Evolutionary conservation across 2,113 vertebrate species (phyloP).

Genomic region (Sitta europaea): DNA sequence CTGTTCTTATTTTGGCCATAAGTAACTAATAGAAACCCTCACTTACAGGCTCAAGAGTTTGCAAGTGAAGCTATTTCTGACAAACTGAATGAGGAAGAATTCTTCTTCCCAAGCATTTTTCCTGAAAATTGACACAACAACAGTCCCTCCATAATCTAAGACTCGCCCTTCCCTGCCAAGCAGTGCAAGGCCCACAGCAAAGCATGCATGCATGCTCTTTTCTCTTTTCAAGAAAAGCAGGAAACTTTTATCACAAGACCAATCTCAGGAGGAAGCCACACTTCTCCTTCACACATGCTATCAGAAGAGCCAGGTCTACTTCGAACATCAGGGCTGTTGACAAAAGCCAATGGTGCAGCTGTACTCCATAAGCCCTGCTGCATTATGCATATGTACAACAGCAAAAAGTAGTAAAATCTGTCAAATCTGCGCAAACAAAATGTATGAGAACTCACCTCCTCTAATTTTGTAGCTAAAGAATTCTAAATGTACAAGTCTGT

Average conservation of each 20-base stretch:
- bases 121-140: rapidly evolving
- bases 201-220: background rate
- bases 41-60: background rate
- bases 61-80: background rate
- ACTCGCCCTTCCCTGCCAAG: background rate
- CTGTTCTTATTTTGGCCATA: background rate
- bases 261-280: background rate
- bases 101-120: background rate
- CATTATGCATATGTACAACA: rapidly evolving
- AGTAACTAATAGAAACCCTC: background rate
- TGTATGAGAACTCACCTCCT: background rate
- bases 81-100: background rate
- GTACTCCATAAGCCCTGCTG: background rate
- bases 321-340: background rate
- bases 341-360: background rate
- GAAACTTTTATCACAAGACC: background rate
- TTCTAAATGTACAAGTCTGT: background rate
- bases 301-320: background rate
- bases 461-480: background rate
- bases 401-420: background rate
- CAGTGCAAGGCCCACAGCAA: rapidly evolving
- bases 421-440: background rate
- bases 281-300: background rate
- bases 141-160: background rate
- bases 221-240: background rate